Conservation (phyloP, 2,797 vertebrate species). For the Pterois miles region DNA sequence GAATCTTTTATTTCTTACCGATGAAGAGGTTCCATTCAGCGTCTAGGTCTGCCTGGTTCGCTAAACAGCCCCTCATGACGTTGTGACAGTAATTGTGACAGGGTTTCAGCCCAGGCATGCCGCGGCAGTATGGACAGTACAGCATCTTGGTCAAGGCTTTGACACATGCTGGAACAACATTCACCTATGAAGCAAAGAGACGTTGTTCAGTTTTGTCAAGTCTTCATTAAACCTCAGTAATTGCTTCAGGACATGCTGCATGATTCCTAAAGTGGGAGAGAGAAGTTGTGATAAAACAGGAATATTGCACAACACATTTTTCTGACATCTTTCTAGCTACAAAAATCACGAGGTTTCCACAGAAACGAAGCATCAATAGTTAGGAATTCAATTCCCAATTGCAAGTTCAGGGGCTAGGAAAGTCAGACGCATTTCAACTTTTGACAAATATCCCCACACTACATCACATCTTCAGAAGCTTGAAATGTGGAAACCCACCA, state of each 20-base stretch:
- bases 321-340: constrained; percentile 1
- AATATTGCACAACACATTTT: background rate
- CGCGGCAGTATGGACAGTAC: constrained; percentile 95
- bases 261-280: background rate
- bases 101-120: constrained; percentile 90
- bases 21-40: constrained; percentile 98
- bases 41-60: constrained; percentile 97
- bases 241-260: background rate
- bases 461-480: constrained; percentile 32
- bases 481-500: constrained; percentile 53
- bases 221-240: background rate
- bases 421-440: constrained; percentile 20
- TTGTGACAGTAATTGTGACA: constrained; percentile 98
- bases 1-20: constrained; percentile 83
- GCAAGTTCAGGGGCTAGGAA: background rate
- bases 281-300: background rate
- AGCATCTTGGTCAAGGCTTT: constrained; percentile 95
- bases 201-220: constrained; percentile 15
- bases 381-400: constrained; percentile 9
- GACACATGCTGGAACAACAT: constrained; percentile 91
- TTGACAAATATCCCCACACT: constrained; percentile 41
- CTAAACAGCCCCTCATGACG: constrained; percentile 98
- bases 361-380: constrained; percentile 5
- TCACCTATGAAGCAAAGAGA: constrained; percentile 86
- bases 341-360: constrained; percentile 13